These are phyloP conservation scores for Desmodus rotundus DNA, from an alignment of 2,113 vertebrate species.

Conservation along the genomic window DNA sequence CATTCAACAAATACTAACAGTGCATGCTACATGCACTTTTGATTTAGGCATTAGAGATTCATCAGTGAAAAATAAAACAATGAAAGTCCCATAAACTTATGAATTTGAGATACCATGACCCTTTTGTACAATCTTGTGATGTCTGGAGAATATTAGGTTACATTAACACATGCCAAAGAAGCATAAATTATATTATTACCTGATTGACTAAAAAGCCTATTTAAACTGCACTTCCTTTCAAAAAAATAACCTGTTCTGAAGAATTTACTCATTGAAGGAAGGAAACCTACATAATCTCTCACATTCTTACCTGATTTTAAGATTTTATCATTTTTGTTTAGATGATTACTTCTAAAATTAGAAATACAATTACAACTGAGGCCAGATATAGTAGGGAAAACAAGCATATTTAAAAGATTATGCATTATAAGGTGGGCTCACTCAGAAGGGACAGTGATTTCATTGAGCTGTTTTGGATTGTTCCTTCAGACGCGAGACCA, in stretches of 20 bases:
- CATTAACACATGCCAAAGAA: background rate
- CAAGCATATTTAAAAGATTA: conserved; percentile 8
- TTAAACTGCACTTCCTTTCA: background rate
- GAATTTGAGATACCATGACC: background rate
- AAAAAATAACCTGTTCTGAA: background rate
- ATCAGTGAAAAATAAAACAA: background rate
- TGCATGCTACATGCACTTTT: background rate
- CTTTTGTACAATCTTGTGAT: background rate
- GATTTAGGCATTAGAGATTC: background rate
- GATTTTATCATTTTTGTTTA: background rate
- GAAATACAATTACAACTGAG: background rate
- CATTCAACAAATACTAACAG: background rate
- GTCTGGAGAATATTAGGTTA: background rate
- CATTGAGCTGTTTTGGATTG: background rate
- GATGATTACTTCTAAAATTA: background rate
- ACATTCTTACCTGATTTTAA: background rate
- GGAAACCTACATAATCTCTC: background rate
- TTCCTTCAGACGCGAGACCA: conserved; percentile 41
- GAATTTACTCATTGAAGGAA: background rate
- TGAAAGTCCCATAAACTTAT: background rate
- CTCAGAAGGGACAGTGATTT: background rate
- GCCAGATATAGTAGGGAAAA: background rate
- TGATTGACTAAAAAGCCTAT: background rate
- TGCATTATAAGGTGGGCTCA: background rate
- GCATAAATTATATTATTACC: background rate